Base-by-base conservation (phyloP, 2,113 vertebrate species). In the Myotis lucifugus region DNA sequence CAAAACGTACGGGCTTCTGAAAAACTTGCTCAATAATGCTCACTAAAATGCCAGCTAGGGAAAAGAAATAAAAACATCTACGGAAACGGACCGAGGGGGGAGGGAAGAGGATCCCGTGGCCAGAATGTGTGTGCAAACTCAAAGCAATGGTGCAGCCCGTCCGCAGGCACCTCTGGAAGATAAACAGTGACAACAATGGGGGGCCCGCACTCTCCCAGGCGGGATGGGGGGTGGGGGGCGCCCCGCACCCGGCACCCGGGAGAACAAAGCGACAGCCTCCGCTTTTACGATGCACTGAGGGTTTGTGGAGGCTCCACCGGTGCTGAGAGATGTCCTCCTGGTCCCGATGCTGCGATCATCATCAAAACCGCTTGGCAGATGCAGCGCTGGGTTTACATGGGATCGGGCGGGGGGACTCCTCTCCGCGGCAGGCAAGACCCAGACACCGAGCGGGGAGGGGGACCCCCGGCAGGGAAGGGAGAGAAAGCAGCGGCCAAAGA, bases 181-280 rank as follows among this genome's bases (percentile, higher is more conserved):
- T 1, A 67, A 84, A 85, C 0, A 66, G 50, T 40, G 29, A 85
- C 77, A 67, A 96, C 91, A 91, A 94, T 77, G 88, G 79, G 64
- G 64, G 78, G 83, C 34, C 50, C 25, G 4, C 25, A 56, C 61
- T 50, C 83, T 88, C 50, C 72, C 17, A 10, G 56, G 79, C 3
- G 4, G 84, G 83, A 83, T 66, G 18, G 12, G 37, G 18, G 27
- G 4, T 0, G 13, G 59, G 46, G 27, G 46, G 56, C 92, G 88
- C 78, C 89, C 95, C 21, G 69, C 78, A 88, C 8, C 92, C 84
- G 19, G 77, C 82, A 64, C 46, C 56, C 88, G 82, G 42, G 37
- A 85, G 88, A 96, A 96, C 96, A 96, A 97, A 96, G 96, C 95
- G 23, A 67, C 74, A n/a, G 64, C 81, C 86, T n/a, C 14, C 2